A percentile compares a stretch with the other conserved stretches of the same genome.
Evolutionary conservation across 2,113 vertebrate genomes (phyloP).

Genomic region (Syrmaticus mikado): DNA sequence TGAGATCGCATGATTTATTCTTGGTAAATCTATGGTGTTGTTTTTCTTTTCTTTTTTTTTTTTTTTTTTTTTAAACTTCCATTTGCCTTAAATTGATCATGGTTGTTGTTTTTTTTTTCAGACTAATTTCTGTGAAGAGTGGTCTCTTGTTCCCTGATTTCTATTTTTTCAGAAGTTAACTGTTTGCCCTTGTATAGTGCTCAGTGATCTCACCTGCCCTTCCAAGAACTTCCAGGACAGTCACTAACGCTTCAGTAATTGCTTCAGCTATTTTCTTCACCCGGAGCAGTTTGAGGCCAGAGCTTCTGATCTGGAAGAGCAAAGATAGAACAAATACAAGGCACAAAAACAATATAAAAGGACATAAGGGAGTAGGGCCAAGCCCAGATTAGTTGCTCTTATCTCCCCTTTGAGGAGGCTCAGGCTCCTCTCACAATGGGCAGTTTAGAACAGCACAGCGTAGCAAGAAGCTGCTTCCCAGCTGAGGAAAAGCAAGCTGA

Average conservation of each 20-base stretch:
- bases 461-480: background rate
- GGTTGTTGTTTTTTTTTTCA: background rate
- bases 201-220: constrained; percentile 31
- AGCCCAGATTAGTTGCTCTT: background rate
- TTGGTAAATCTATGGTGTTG: background rate
- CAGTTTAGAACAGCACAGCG: background rate
- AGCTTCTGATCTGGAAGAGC: background rate
- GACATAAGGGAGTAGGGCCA: background rate
- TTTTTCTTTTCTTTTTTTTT: background rate
- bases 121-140: background rate
- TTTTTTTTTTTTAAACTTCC: background rate
- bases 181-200: background rate
- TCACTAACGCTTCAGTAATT: constrained; percentile 20
- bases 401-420: background rate
- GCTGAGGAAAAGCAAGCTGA: background rate
- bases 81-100: background rate
- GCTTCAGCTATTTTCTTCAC: constrained; percentile 11
- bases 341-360: background rate
- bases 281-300: background rate
- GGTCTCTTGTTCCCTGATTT: background rate
- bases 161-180: background rate
- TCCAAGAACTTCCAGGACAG: constrained; percentile 22
- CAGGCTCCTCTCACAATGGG: background rate
- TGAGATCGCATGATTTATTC: background rate
- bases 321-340: background rate